These are phyloP conservation scores for Scatophagus argus DNA, from an alignment of 2,113 vertebrate genomes.

Conservation along the genomic window DNA sequence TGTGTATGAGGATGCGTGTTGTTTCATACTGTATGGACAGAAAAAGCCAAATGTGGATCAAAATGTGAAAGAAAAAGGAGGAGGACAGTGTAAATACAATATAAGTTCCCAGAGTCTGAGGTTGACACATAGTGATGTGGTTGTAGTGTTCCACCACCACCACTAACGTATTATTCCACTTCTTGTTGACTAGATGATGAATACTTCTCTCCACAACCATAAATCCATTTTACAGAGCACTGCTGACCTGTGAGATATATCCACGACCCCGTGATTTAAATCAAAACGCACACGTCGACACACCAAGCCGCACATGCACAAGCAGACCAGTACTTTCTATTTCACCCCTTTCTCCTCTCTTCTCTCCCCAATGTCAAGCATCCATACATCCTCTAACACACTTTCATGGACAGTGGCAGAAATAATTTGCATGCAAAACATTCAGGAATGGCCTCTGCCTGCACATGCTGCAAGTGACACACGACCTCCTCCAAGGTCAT, in stretches of 20 bases:
- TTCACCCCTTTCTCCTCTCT: not conserved
- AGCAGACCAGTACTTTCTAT: not conserved
- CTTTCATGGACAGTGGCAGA: not conserved
- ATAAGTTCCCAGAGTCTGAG: conserved; percentile 6
- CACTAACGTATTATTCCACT: conserved; percentile 19
- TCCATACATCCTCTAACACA: conserved; percentile 13
- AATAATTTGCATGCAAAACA: conserved; percentile 12
- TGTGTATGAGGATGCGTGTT: not conserved
- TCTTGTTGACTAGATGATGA: conserved; percentile 62
- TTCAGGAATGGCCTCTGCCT: conserved; percentile 29
- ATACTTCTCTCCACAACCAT: conserved; percentile 46
- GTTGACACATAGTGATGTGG: not conserved
- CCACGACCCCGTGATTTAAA: conserved; percentile 35
- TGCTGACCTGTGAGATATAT: conserved; percentile 51
- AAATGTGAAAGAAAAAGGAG: conserved; percentile 20
- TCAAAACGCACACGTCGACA: conserved; percentile 20
- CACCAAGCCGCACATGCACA: not conserved
- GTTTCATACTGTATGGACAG: not conserved
- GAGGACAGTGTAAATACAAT: conserved; percentile 24
- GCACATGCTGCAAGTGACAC: conserved; percentile 49
- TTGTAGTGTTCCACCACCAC: conserved; percentile 3
- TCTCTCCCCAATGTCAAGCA: not conserved
- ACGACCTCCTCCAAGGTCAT: conserved; percentile 70
- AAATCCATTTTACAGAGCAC: conserved; percentile 43
- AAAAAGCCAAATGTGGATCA: conserved; percentile 23